Base-by-base conservation (phyloP, 2,797 vertebrate genomes). In the Characodon lateralis region DNA sequence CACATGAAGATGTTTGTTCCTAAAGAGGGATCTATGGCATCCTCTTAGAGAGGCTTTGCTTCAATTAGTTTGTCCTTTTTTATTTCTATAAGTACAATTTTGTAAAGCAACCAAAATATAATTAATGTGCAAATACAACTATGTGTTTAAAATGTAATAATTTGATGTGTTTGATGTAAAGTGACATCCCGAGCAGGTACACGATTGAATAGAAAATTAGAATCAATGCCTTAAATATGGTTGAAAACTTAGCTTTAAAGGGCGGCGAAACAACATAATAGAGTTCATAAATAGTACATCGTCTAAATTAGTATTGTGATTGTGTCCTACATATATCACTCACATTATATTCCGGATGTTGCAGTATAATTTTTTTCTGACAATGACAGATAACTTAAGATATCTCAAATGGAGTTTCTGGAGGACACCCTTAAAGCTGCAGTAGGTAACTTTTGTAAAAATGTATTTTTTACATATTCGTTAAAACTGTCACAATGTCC, bases 61-160 rank as follows among this genome's bases (percentile, higher is more conserved):
- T 68, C 10, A 66, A 85, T 79, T 14, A 26, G n/a, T 69, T 46
- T 68, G 1, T 35, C n/a, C 2, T 6, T n/a, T 73, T 26, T 71
- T 72, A 59, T 22, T 71, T 74, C 78, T 61, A 63, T 28, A 41
- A n/a, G 20, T 18, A 1, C 13, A 28, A 6, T 41, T 46, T 43
- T 73, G 18, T 71, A 66, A 75, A 83, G 76, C 51, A 78, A 83
- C 18, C 46, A 3, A 68, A 41, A 43, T n/a, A 9, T n/a, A 1
- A 0, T 10, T 59, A 13, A n/a, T 69, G 43, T 48, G 13, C 13
- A 48, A 48, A 48, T 69, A 26, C 12, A 16, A 26, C 58, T 46
- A 46, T 46, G 41, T 0, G 0, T 46, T 48, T 69, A 46, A 46
- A 69, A n/a, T 12, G 18, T 18, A 43, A 68, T n/a, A 68, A 13